Percentiles rank a stretch among this genome's conserved stretches.
phyloP scores from a whole-genome alignment of 2,888 invertebrate species.

The Acleris sparsana region DNA sequence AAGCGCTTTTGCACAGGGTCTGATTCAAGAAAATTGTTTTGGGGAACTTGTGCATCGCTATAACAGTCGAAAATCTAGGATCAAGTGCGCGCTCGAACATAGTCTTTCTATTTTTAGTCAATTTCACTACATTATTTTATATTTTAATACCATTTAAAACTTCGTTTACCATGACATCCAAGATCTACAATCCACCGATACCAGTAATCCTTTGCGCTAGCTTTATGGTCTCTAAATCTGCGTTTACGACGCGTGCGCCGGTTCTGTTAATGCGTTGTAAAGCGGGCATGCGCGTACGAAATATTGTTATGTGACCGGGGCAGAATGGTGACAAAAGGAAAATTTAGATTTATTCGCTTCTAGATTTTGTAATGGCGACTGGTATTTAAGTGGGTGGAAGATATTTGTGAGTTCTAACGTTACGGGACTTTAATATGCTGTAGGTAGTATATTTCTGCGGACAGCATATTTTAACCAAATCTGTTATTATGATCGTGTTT shows the following conservation, averaged over 20 bases:
- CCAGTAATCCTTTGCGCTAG: constrained; percentile 14
- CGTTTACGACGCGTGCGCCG: constrained; percentile 28
- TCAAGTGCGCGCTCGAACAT: too few relatives aligned
- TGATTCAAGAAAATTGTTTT: too few relatives aligned
- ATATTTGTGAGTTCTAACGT: too few relatives aligned
- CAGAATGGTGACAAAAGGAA: constrained; percentile 13
- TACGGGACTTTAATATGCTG: too few relatives aligned
- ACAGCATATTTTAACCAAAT: too few relatives aligned
- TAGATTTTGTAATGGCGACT: constrained; percentile 2
- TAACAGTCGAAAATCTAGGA: too few relatives aligned
- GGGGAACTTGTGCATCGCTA: too few relatives aligned
- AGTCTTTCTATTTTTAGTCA: too few relatives aligned
- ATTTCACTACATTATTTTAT: too few relatives aligned
- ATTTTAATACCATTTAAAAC: not conserved
- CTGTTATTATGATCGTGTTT: too few relatives aligned
- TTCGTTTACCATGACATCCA: not conserved
- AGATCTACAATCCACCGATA: not conserved
- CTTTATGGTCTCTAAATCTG: constrained; percentile 22
- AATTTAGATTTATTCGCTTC: constrained; percentile 11
- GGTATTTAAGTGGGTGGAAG: not conserved
- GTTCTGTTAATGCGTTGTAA: constrained; percentile 15
- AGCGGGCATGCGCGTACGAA: constrained; percentile 12
- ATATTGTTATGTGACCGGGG: constrained; percentile 25
- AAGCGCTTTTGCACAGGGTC: too few relatives aligned
- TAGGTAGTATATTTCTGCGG: too few relatives aligned